These are phyloP conservation scores for Sorex fumeus DNA, from an alignment of 2,113 vertebrate species.

Conservation along the genomic window DNA sequence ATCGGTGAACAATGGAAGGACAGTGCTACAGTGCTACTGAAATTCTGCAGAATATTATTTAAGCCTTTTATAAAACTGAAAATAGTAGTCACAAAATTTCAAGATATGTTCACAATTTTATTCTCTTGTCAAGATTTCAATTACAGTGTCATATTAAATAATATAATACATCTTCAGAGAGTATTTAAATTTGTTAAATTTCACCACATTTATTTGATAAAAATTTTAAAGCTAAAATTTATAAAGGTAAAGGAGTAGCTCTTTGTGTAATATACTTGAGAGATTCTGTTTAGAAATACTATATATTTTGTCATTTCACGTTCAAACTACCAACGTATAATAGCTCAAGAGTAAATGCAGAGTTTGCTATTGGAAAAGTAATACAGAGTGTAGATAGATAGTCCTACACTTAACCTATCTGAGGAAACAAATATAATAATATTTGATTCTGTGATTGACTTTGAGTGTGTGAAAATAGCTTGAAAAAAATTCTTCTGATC, in stretches of 20 bases:
- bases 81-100: neutral
- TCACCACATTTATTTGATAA: conserved; percentile 19
- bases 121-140: neutral
- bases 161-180: neutral
- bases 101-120: neutral
- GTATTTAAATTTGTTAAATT: too few species aligned
- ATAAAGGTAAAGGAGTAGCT: neutral
- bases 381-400: neutral
- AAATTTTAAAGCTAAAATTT: neutral
- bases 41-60: neutral
- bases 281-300: neutral
- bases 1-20: too few species aligned
- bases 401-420: neutral
- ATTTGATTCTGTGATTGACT: neutral
- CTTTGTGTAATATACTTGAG: neutral
- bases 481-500: neutral
- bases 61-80: neutral
- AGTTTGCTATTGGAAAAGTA: neutral
- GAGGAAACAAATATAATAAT: neutral
- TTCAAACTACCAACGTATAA: neutral
- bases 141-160: neutral
- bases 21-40: neutral
- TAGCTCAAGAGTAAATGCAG: neutral
- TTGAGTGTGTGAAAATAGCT: neutral
- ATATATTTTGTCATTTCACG: neutral